phyloP scores from a whole-genome alignment of 2,113 vertebrate species.

The Oryzias celebensis region DNA sequence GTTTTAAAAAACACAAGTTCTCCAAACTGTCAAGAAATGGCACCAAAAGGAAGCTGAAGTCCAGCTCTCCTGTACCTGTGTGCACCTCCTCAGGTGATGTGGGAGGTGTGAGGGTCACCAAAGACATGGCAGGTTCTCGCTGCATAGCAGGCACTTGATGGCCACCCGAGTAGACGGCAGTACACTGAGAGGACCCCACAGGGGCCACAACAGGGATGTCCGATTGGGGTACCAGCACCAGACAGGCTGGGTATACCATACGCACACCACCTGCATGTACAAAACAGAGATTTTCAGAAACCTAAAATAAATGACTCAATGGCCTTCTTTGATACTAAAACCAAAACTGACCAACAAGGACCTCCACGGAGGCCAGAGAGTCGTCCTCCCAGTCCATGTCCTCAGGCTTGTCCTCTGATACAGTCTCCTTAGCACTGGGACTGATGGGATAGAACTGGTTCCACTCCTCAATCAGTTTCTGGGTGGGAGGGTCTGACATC shows the following conservation, averaged over 20 bases:
- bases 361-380: conserved; percentile 95
- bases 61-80: conserved; percentile 83
- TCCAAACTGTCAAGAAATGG: background rate
- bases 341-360: conserved; percentile 89
- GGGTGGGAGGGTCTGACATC: conserved; percentile 94
- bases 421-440: conserved; percentile 85
- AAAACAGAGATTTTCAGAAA: background rate
- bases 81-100: conserved; percentile 96
- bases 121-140: conserved; percentile 96
- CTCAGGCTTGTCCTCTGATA: conserved; percentile 86
- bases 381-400: conserved; percentile 99
- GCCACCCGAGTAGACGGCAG: conserved; percentile 86
- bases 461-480: conserved; percentile 98
- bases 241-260: conserved; percentile 96
- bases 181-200: conserved; percentile 88
- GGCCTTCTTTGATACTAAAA: background rate
- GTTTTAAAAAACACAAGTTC: background rate
- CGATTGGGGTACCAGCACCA: conserved; percentile 95
- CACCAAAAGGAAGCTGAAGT: background rate
- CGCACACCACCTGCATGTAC: conserved; percentile 87
- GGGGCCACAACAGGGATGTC: conserved; percentile 88
- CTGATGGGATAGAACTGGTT: conserved; percentile 98
- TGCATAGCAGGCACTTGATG: conserved; percentile 96
- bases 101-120: conserved; percentile 95
- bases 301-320: background rate